Percentiles rank a stretch among this genome's conserved stretches.
phyloP scores from a whole-genome alignment of 2,888 invertebrate genomes.

The Cordilura impudica region DNA sequence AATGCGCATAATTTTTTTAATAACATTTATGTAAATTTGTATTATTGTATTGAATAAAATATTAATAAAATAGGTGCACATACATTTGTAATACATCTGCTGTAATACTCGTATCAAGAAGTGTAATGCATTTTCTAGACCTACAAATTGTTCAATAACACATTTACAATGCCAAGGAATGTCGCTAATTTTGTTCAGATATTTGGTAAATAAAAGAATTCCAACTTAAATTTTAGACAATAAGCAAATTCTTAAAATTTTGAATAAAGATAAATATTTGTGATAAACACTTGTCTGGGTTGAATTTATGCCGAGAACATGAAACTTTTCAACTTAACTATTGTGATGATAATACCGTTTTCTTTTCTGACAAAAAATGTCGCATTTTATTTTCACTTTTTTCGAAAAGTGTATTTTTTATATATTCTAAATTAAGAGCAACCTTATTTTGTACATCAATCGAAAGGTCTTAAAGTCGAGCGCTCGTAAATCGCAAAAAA shows the following conservation, averaged over 20 bases:
- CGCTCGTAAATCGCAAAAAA: too few species aligned
- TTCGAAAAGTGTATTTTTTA: too few species aligned
- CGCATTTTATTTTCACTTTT: too few species aligned
- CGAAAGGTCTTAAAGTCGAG: too few species aligned
- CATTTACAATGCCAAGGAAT: slow-evolving; percentile 24
- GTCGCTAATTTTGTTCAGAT: neutral
- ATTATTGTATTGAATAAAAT: slow-evolving; percentile 21
- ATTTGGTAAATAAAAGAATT: neutral
- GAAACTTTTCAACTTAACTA: too few species aligned
- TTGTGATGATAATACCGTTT: too few species aligned
- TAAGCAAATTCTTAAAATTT: neutral
- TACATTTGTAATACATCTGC: neutral
- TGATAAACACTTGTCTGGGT: too few species aligned
- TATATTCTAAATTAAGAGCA: too few species aligned
- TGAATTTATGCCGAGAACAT: too few species aligned
- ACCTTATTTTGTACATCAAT: too few species aligned
- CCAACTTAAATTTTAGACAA: neutral
- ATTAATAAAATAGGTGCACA: slow-evolving; percentile 7
- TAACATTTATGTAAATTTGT: slow-evolving; percentile 17
- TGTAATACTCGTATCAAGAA: neutral
- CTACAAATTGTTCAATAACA: neutral
- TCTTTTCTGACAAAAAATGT: too few species aligned
- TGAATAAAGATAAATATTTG: too few species aligned
- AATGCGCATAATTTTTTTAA: slow-evolving; percentile 27
- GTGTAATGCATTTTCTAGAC: neutral